Base-by-base conservation (phyloP, 2,888 invertebrate species). In the Drosophila silvestris region DNA sequence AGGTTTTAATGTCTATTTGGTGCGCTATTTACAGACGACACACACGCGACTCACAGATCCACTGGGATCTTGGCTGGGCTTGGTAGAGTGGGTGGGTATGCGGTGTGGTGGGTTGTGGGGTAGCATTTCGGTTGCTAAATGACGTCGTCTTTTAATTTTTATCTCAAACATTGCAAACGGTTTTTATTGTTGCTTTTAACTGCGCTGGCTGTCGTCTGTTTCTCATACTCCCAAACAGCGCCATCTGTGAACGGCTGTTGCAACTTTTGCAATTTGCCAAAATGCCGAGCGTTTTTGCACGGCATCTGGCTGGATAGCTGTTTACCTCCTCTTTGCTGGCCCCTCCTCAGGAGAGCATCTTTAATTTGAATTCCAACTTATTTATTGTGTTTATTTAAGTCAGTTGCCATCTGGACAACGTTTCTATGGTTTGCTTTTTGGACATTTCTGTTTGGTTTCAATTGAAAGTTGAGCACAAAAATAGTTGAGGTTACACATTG, bases 131-230 rank as follows among this genome's bases (percentile, higher is more conserved):
- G 74, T 82, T 70, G 84, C 82, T 89, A 82, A 85, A 91, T 91
- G 91, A 89, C 90, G 89, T 89, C 86, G 89, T 92, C 92, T 89
- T 92, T 92, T 91, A 90, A 92, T 90, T 91, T 91, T 91, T 92
- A 90, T 91, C 89, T 91, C 83, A 82, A 91, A 89, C 85, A 89
- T 88, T 90, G 89, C 88, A 89, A 85, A 85, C 90, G 60, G 90
- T 90, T 91, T 91, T 90, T 89, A 83, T 82, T 89, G 83, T 82
- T 79, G 78, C 83, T 78, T 79, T 91, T 91, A 85, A 85, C 85
- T 85, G 85, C 86, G 82, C 68, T 79, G 77, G 74, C 90, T 35
- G 35, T 35, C 35, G 90, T 90, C 85, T 85, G 90, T 81, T 78
- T 63, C 83, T 71, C 86, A 73, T 63, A 52, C 80, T 65, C 58